Evolutionary conservation across 1,140 invertebrate genomes (phyloP), one percentile per base, ranked within the genome.

Genomic region (Drosophila obscura): DNA sequence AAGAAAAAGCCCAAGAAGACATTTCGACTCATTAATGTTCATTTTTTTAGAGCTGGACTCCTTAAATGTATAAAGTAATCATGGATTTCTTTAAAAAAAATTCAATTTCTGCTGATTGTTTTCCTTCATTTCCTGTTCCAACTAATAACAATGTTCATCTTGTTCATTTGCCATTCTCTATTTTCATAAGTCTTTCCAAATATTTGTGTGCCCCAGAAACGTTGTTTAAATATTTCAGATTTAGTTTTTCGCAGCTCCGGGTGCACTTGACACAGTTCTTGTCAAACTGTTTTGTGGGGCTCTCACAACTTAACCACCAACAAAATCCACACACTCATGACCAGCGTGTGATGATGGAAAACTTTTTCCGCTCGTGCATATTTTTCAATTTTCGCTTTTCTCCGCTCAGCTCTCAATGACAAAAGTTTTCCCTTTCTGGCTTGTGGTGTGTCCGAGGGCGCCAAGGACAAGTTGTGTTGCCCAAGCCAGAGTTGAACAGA

Each of bases 311-410:
- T 68, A 77, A 73, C 68, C 72, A 62, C 68, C 73, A 68, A 72
- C 72, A 83, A 63, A 77, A 41, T 75, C 61, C 62, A 16, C 26
- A 46, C 51, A 26, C 24, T 15, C 22, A 28, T 4, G 16, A 22
- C n/a, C 43, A 44, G 72, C 65, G 59, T 66, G 46, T 31, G 62
- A 87, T 87, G 73, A 85, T 67, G 63, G 55, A 77, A 80, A 84
- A 87, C 24, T 84, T 85, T 87, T 73, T 53, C 26, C 50, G 15
- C 53, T 67, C 60, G 59, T 85, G 83, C 78, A 88, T 85, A 82
- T 85, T 85, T 69, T 88, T 88, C 83, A 82, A 82, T 88, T 85
- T 83, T 80, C 73, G 13, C 35, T 28, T 22, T 57, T 15, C n/a
- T 19, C 16, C n/a, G 31, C 46, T 31, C 13, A 24, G 13, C 46